Conservation (phyloP, 2,797 vertebrate genomes). For the Rousettus madagascariensis region DNA sequence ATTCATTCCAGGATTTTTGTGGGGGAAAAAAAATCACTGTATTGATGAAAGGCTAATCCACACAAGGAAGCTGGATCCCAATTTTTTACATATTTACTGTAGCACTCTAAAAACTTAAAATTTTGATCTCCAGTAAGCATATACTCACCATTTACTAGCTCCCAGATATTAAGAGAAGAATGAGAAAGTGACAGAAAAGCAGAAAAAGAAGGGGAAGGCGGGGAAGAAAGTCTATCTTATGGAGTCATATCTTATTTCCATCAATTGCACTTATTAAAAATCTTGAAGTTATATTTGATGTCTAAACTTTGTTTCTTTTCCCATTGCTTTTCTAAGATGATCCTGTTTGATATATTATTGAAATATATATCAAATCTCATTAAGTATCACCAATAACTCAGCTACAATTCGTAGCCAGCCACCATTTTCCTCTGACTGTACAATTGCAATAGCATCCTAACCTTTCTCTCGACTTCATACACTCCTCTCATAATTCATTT, state of each 20-base stretch:
- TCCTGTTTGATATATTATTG: neutral
- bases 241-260: neutral
- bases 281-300: neutral
- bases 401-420: neutral
- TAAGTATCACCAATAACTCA: neutral
- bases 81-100: neutral
- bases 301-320: neutral
- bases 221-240: neutral
- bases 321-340: neutral
- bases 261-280: neutral
- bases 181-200: neutral
- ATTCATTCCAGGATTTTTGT: neutral
- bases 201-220: neutral
- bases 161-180: neutral
- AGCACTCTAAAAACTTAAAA: neutral
- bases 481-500: neutral
- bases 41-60: neutral
- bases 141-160: neutral
- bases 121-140: neutral
- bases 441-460: neutral
- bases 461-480: neutral
- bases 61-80: neutral
- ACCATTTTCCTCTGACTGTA: neutral
- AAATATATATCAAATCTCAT: neutral
- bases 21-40: neutral